These are phyloP conservation scores for Eucriotettix oculatus DNA, from an alignment of 2,888 invertebrate genomes.

Conservation along the genomic window DNA sequence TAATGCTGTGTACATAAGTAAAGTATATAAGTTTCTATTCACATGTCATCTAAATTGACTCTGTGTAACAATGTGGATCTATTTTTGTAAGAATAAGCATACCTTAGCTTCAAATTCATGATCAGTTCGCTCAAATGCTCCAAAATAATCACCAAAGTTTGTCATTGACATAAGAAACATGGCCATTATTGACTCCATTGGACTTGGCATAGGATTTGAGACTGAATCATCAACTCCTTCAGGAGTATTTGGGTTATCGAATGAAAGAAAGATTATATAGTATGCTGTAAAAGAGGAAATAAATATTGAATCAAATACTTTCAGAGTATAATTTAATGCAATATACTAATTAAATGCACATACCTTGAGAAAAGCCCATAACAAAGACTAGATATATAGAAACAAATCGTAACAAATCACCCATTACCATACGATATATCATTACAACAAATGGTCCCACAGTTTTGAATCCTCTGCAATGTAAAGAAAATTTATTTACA, in stretches of 20 bases:
- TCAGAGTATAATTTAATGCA: neutral
- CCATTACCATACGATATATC: constrained; percentile 97
- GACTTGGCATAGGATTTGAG: constrained; percentile 76
- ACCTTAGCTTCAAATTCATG: constrained; percentile 83
- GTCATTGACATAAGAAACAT: constrained; percentile 98
- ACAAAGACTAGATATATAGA: constrained; percentile 94
- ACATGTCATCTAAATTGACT: too few relatives aligned
- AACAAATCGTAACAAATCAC: constrained; percentile 87
- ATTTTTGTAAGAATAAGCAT: constrained; percentile 10
- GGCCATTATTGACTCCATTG: constrained; percentile 88
- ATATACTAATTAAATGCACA: neutral
- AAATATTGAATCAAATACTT: neutral
- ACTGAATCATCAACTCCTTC: constrained; percentile 68
- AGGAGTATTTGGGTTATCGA: constrained; percentile 66
- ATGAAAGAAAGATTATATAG: constrained; percentile 79
- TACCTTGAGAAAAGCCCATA: constrained; percentile 92
- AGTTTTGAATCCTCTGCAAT: constrained; percentile 77
- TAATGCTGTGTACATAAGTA: too few relatives aligned
- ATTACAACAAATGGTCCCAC: constrained; percentile 99
- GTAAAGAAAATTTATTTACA: neutral
- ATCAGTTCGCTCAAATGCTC: constrained; percentile 73
- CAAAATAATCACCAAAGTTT: constrained; percentile 89
- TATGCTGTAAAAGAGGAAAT: constrained; percentile 41
- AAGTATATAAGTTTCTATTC: too few relatives aligned
- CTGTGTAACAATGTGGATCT: too few relatives aligned